These are phyloP conservation scores for Macrosteles quadrilineatus DNA, from an alignment of 1,140 invertebrate species.

Conservation along the genomic window DNA sequence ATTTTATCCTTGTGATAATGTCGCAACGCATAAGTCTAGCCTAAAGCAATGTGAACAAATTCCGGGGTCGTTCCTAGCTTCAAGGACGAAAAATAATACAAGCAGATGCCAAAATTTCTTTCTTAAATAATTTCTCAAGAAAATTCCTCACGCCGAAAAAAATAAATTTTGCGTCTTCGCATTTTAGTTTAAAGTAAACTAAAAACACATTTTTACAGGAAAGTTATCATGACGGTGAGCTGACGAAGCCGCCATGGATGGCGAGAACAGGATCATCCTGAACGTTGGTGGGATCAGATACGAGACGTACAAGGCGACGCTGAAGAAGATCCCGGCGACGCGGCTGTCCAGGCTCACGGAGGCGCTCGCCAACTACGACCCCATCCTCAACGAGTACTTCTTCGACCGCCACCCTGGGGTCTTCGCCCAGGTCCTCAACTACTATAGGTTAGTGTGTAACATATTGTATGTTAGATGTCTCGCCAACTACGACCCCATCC, in stretches of 20 bases:
- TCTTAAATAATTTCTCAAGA: not conserved
- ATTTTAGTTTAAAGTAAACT: not conserved
- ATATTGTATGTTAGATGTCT: no score
- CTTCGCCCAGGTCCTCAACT: no score
- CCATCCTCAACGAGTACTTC: no score
- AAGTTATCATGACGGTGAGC: slow-evolving; percentile 3
- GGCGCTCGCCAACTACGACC: slow-evolving; percentile 82
- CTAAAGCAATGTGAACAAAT: no score
- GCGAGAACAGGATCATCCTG: slow-evolving; percentile 45
- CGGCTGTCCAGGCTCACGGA: slow-evolving; percentile 78
- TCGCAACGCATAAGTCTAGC: no score
- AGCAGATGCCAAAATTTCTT: not conserved
- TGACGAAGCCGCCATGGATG: slow-evolving; percentile 40
- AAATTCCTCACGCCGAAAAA: not conserved
- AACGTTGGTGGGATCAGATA: slow-evolving; percentile 52
- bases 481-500: no score
- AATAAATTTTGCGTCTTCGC: not conserved
- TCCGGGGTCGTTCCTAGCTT: not conserved
- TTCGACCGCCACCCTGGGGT: no score
- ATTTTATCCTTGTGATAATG: no score
- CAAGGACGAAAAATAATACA: not conserved
- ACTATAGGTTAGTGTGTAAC: no score
- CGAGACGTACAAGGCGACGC: slow-evolving; percentile 83
- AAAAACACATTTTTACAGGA: not conserved
- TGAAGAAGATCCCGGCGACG: slow-evolving; percentile 89